Conservation (phyloP, 1,140 invertebrate genomes). For the Aphelenchoides avenae region DNA sequence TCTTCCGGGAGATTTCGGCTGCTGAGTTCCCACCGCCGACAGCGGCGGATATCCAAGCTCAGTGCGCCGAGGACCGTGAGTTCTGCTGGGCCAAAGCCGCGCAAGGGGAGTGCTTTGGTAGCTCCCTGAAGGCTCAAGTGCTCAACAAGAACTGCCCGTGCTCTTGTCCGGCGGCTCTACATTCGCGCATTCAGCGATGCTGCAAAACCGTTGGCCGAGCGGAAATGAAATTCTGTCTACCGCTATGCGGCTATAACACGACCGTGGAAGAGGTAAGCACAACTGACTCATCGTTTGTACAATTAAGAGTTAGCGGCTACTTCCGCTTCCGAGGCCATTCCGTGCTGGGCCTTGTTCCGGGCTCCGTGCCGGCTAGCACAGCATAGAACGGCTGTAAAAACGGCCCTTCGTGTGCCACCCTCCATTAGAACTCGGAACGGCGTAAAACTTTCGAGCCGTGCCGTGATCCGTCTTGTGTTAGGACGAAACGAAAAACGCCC, state of each 20-base stretch:
- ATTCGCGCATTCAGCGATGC: slow-evolving; percentile 51
- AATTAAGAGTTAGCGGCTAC: neutral
- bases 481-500: too few species aligned
- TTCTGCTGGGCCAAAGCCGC: slow-evolving; percentile 45
- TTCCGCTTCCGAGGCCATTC: neutral
- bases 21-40: slow-evolving; percentile 19
- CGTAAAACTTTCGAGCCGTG: neutral
- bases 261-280: slow-evolving; percentile 48
- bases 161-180: slow-evolving; percentile 38
- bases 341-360: too few species aligned
- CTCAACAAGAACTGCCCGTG: slow-evolving; percentile 50
- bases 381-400: too few species aligned
- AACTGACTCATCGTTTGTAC: neutral
- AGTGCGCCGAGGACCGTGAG: slow-evolving; percentile 37
- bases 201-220: slow-evolving; percentile 46
- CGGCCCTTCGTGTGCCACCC: neutral
- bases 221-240: slow-evolving; percentile 58
- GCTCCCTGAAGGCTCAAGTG: slow-evolving; percentile 39
- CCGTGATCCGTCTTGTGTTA: too few species aligned
- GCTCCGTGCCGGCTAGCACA: too few species aligned
- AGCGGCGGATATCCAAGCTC: slow-evolving; percentile 14
- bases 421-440: neutral
- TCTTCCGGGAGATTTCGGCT: slow-evolving; percentile 6
- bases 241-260: slow-evolving; percentile 54
- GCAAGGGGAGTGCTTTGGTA: slow-evolving; percentile 53